Evolutionary conservation across 2,888 invertebrate genomes (phyloP).

Genomic region (Chamaedrilus cognettii): DNA sequence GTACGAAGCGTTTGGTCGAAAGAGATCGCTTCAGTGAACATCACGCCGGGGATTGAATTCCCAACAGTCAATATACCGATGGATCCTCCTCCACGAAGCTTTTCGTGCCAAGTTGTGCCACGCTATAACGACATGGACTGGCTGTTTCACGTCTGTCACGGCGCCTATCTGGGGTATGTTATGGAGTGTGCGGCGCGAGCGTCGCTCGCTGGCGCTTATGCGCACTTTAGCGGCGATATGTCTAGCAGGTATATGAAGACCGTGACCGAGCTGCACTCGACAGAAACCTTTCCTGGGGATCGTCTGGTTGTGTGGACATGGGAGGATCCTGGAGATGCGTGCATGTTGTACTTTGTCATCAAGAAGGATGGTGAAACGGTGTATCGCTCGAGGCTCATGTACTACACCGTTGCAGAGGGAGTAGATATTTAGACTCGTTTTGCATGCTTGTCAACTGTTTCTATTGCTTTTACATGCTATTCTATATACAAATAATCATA

Average conservation of each 20-base stretch:
- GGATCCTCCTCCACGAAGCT: neutral
- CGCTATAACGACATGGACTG: constrained; percentile 9
- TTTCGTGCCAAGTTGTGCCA: neutral
- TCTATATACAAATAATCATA: too few relatives aligned
- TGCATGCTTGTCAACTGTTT: too few relatives aligned
- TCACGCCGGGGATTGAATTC: neutral
- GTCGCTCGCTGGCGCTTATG: neutral
- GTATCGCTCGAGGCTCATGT: too few relatives aligned
- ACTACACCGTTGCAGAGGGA: too few relatives aligned
- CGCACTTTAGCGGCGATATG: neutral
- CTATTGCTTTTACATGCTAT: too few relatives aligned
- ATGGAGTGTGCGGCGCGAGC: constrained; percentile 5
- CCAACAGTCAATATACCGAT: neutral
- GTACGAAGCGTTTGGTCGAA: neutral
- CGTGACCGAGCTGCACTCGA: neutral
- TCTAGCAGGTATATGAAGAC: neutral
- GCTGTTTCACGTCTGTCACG: constrained; percentile 5
- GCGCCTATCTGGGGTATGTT: constrained; percentile 2
- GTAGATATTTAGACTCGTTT: too few relatives aligned
- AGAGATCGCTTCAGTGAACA: neutral
- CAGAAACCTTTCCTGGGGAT: constrained; percentile 2
- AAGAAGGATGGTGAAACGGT: too few relatives aligned
- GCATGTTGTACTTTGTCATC: too few relatives aligned
- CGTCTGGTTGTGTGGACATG: neutral
- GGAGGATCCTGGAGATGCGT: constrained; percentile 6